Evolutionary conservation across 2,797 vertebrate genomes (phyloP), one percentile per base, ranked within the genome.

Genomic region (Pseudochirops corinnae): DNA sequence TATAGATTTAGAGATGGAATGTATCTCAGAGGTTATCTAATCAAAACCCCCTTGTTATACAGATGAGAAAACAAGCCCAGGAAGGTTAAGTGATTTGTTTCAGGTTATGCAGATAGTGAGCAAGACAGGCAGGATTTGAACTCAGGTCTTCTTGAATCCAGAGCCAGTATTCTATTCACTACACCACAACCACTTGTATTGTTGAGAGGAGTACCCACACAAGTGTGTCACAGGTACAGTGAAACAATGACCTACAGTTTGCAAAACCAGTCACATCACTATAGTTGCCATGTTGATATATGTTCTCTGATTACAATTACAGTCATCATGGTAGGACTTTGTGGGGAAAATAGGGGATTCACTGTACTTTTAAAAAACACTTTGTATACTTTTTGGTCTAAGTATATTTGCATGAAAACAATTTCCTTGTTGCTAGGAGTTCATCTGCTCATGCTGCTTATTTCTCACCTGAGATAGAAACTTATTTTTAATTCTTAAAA

Each of bases 381-480:
- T 93, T 55, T 97, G 33, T 95, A 94, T 50, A 24, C 74, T 94
- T 95, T 57, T 96, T 9, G 56, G 0, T 93, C 1, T 93, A 92
- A 91, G 50, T 93, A 53, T 52, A 94, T 74, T 96, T 97, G 67
- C 55, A 95, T 97, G 60, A 95, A 94, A 97, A 93, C 95, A 56
- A 91, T 93, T 96, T 95, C 5, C 53, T 97, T 94, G 14, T 93
- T 96, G 50, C 93, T 91, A 94, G 90, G 56, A 94, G 53, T 97
- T 95, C 57, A 55, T 97, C 0, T 91, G 93, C 67, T 97, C 46
- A 92, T 91, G 93, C 18, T 90, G 24, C 39, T 97, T 97, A 26
- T 94, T 96, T 97, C 50, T 97, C 18, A 93, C 57, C 93, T 94
- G 55, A 96, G 97, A 52, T 60, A 97, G 94, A 98, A 94, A 96